These are phyloP conservation scores for Laupala kohalensis DNA, from an alignment of 1,140 invertebrate genomes.

Conservation along the genomic window DNA sequence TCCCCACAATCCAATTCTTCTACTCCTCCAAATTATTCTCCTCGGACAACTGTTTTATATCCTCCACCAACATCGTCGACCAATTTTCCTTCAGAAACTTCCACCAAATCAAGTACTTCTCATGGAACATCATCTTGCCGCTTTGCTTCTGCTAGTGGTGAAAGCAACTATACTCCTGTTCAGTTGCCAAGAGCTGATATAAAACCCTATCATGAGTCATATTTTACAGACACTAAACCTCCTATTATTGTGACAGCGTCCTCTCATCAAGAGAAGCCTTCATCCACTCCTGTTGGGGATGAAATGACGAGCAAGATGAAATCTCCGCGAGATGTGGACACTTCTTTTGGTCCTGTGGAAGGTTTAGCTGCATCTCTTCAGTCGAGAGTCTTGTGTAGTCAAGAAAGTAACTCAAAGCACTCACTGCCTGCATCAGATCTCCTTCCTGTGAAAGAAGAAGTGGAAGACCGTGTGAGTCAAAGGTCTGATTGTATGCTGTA, in stretches of 20 bases:
- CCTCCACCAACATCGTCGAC: slow-evolving; percentile 22
- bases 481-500: slow-evolving; percentile 7
- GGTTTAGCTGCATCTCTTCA: slow-evolving; percentile 70
- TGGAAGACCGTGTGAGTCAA: background rate
- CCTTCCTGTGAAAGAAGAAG: slow-evolving; percentile 8
- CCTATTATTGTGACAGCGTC: slow-evolving; percentile 22
- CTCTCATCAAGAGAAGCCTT: background rate
- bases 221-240: slow-evolving; percentile 47
- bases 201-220: slow-evolving; percentile 57
- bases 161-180: slow-evolving; percentile 41
- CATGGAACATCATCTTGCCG: slow-evolving; percentile 1
- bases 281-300: background rate
- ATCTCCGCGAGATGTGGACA: background rate
- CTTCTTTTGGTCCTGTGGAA: slow-evolving; percentile 29
- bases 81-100: background rate
- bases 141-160: slow-evolving; percentile 24
- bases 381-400: slow-evolving; percentile 52
- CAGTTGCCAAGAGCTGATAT: slow-evolving; percentile 52
- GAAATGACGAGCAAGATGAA: background rate
- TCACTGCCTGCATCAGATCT: background rate
- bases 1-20: slow-evolving; percentile 16
- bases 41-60: slow-evolving; percentile 25
- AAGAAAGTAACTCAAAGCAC: slow-evolving; percentile 19
- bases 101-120: background rate
- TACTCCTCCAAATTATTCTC: slow-evolving; percentile 17